A percentile compares a stretch with the other conserved stretches of the same genome.
Evolutionary conservation across 1,140 invertebrate genomes (phyloP).

Genomic region (Augochlora pura): DNA sequence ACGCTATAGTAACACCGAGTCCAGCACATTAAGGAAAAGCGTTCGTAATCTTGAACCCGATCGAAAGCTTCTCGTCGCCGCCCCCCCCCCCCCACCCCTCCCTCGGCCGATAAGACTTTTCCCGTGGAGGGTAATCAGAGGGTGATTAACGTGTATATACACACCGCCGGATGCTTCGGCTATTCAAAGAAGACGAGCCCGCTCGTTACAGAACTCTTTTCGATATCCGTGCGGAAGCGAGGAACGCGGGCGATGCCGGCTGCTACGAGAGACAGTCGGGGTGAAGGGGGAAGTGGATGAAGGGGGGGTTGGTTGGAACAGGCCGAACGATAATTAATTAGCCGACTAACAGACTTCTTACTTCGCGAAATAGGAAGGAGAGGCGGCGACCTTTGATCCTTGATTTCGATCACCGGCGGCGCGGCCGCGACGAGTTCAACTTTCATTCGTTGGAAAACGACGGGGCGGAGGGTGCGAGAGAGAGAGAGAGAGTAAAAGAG

Average conservation of each 20-base stretch:
- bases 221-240: slow-evolving; percentile 43
- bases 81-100: too few species aligned
- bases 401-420: slow-evolving; percentile 51
- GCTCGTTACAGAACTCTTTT: slow-evolving; percentile 45
- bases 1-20: too few species aligned
- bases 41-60: too few species aligned
- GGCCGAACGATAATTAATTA: slow-evolving; percentile 62
- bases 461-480: neutral
- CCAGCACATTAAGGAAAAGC: too few species aligned
- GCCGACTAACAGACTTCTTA: slow-evolving; percentile 48
- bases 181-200: slow-evolving; percentile 39
- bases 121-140: slow-evolving; percentile 38
- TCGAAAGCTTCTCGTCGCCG: too few species aligned
- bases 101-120: neutral
- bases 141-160: slow-evolving; percentile 29
- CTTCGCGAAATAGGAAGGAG: slow-evolving; percentile 35
- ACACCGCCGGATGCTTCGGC: neutral
- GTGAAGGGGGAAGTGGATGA: too few species aligned
- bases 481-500: neutral
- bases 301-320: neutral
- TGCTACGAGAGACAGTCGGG: too few species aligned
- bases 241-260: neutral
- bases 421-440: slow-evolving; percentile 16
- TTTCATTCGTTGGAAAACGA: slow-evolving; percentile 31
- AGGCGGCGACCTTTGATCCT: slow-evolving; percentile 59